A percentile compares a stretch with the other conserved stretches of the same genome.
Conservation (phyloP, 2,797 vertebrate genomes). For the Vultur gryphus region DNA sequence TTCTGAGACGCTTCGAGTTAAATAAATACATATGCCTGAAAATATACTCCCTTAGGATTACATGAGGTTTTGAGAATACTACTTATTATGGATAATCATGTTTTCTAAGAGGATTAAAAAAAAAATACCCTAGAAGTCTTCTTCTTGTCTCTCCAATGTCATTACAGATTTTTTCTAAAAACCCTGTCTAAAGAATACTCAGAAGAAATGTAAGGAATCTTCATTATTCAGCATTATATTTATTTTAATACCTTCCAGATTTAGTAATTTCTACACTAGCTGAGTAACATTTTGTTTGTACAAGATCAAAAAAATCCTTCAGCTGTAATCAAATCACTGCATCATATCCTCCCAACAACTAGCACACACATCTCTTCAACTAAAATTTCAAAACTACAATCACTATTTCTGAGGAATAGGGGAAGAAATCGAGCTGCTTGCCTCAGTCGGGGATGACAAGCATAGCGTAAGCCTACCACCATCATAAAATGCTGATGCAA, state of each 20-base stretch:
- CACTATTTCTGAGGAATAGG: neutral
- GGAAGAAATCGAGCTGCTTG: conserved; percentile 5
- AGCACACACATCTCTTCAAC: neutral
- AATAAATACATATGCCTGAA: conserved; percentile 22
- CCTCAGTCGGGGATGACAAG: neutral
- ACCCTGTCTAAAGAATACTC: neutral
- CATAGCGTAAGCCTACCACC: neutral
- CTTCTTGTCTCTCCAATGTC: neutral
- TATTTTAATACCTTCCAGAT: conserved; percentile 19
- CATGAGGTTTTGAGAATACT: conserved; percentile 11
- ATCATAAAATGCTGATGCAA: neutral
- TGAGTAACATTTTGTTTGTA: conserved; percentile 28
- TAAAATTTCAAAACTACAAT: neutral
- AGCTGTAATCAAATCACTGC: conserved; percentile 37
- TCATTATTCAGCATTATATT: conserved; percentile 43
- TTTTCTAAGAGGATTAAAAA: conserved; percentile 13
- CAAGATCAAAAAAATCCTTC: neutral
- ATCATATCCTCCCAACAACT: conserved; percentile 9
- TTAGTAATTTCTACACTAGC: conserved; percentile 12
- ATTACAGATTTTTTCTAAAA: neutral
- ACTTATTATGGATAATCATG: neutral
- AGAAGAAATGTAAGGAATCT: conserved; percentile 18
- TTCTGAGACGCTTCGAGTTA: neutral
- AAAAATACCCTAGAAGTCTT: neutral
- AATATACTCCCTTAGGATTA: conserved; percentile 24